Conservation (phyloP, 2,797 vertebrate genomes). For the Brachymystax lenok region DNA sequence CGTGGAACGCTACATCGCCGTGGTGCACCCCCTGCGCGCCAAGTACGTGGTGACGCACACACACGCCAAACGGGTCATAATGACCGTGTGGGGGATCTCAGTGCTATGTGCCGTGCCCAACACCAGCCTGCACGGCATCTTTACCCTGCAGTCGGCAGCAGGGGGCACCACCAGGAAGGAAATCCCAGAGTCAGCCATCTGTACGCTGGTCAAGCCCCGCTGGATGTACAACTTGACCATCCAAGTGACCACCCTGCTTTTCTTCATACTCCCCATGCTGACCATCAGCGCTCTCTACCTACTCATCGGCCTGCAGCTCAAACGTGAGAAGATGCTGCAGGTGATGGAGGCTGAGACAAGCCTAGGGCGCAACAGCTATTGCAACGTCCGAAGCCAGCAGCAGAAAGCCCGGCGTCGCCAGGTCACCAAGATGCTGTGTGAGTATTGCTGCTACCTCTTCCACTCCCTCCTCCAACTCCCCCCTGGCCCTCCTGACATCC, state of each 20-base stretch:
- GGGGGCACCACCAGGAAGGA: constrained; percentile 43
- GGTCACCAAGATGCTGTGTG: constrained; percentile 96
- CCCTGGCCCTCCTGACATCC: constrained; percentile 5
- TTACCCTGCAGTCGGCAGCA: constrained; percentile 60
- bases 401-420: constrained; percentile 83
- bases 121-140: constrained; percentile 88
- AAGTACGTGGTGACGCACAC: constrained; percentile 86
- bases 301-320: constrained; percentile 86
- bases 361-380: constrained; percentile 58
- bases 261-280: constrained; percentile 91
- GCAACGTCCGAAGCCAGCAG: constrained; percentile 63
- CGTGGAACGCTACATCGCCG: constrained; percentile 90
- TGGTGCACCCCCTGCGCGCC: constrained; percentile 89
- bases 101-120: constrained; percentile 90
- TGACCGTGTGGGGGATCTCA: constrained; percentile 82
- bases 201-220: constrained; percentile 78
- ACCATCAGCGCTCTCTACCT: constrained; percentile 89
- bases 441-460: constrained; percentile 66
- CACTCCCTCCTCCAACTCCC: constrained; percentile 2
- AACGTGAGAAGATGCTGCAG: constrained; percentile 80
- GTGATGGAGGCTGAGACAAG: constrained; percentile 68
- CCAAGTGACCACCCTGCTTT: constrained; percentile 86
- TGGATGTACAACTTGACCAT: constrained; percentile 89
- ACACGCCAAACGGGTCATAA: constrained; percentile 86
- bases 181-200: constrained; percentile 80